Percentiles rank a stretch among this genome's conserved stretches.
Evolutionary conservation across 2,888 invertebrate genomes (phyloP).

Genomic region (Nymphalis polychloros): DNA sequence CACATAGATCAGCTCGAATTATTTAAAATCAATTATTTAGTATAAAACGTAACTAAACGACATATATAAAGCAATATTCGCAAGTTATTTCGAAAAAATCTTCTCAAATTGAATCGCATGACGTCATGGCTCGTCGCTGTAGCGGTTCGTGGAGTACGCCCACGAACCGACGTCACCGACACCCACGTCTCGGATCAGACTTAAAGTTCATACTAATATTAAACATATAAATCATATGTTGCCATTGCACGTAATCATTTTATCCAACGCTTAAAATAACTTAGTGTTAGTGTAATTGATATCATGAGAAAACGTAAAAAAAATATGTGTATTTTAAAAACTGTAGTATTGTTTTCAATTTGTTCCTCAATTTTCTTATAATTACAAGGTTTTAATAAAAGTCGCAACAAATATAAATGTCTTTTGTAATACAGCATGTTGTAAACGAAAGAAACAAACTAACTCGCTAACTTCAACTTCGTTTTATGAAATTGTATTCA

Average conservation of each 20-base stretch:
- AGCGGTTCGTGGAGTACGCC: conserved; percentile 56
- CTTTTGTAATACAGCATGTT: neutral
- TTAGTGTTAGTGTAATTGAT: too few species aligned
- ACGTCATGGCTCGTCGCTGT: conserved; percentile 41
- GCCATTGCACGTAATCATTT: neutral
- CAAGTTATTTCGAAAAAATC: neutral
- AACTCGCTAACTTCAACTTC: conserved; percentile 1
- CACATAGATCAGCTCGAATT: neutral
- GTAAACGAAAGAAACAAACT: neutral
- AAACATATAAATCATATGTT: conserved; percentile 21
- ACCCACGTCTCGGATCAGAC: conserved; percentile 47
- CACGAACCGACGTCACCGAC: conserved; percentile 55
- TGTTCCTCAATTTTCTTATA: neutral
- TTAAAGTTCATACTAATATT: conserved; percentile 40
- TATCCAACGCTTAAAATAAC: neutral
- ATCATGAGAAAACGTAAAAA: neutral
- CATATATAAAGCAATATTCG: too few species aligned
- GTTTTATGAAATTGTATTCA: conserved; percentile 3
- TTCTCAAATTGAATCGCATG: conserved; percentile 17
- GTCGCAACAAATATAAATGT: neutral
- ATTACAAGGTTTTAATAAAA: neutral
- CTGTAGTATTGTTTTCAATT: neutral
- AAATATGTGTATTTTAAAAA: neutral
- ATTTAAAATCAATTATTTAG: too few species aligned
- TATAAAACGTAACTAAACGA: neutral